Base-by-base conservation (phyloP, 92 coral and sea anemone genomes). In the Actinostola sp. region DNA sequence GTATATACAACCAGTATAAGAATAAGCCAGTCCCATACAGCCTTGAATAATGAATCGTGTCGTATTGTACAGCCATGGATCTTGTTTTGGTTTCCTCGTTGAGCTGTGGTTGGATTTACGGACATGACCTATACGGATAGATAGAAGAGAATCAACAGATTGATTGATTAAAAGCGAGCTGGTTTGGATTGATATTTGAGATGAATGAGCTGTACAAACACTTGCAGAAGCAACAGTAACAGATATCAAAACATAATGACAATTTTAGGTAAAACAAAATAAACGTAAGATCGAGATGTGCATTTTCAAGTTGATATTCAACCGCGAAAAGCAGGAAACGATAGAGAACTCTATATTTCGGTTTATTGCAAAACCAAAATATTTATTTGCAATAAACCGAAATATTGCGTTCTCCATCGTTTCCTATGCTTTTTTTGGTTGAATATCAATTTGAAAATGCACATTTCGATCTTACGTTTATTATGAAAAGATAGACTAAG, bases 11-110 rank as follows among this genome's bases (percentile, higher is more conserved):
- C 99, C 6, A 95, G 87, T 1, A 80, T 63, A 10, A 95, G 88
- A 11, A 95, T 80, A 7, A 95, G 35, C 99, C 99, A 95, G 60
- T 95, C 99, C 99, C 99, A 95, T 14, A 92, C 84, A n/a, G 99
- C 99, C 67, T 95, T 95, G 80, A 83, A 79, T 17, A 95, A 75
- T 9, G 99, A 95, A 69, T 95, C 99, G 67, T 95, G 97, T 31
- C 92, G 87, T 59, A 95, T 73, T 58, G 99, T 95, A 55, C 93
- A 86, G 1, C 93, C 89, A 32, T 86, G 81, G 57, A 88, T 82
- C 19, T 71, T 84, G 17, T 82, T 75, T 59, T 95, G 91, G 45
- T 84, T 70, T 10, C 76, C 81, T 55, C 97, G 89, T 36, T 82
- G 54, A 33, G 88, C 73, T 20, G 97, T 83, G 28, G 86, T 80